Conservation (phyloP, 2,888 invertebrate genomes). For the Ganaspis brasiliensis region DNA sequence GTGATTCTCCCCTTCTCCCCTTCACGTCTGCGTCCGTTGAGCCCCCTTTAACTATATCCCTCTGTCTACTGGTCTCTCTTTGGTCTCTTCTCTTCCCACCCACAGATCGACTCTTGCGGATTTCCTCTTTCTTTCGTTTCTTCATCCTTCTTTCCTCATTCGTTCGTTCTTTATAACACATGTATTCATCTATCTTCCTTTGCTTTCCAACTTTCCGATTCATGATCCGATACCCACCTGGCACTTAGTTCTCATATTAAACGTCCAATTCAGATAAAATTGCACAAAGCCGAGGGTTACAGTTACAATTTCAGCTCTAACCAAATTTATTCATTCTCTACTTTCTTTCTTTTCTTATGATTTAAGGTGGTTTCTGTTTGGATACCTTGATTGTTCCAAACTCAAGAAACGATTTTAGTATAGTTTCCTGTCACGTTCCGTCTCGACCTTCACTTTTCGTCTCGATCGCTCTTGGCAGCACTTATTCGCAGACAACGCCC, state of each 20-base stretch:
- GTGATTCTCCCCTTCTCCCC: neutral
- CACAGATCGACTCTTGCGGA: constrained; percentile 50
- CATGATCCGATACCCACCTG: constrained; percentile 60
- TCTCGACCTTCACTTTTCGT: too few relatives aligned
- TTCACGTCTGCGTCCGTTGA: neutral
- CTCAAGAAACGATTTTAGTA: constrained; percentile 18
- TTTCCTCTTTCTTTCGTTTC: constrained; percentile 57
- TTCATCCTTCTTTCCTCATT: constrained; percentile 52
- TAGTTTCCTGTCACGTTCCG: neutral
- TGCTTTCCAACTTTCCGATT: constrained; percentile 42
- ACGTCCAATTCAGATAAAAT: constrained; percentile 58
- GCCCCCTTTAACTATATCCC: constrained; percentile 42
- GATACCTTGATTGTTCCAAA: neutral
- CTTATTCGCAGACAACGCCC: constrained; percentile 26
- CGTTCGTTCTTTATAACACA: constrained; percentile 30
- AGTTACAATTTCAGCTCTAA: constrained; percentile 45
- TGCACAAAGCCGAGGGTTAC: constrained; percentile 52
- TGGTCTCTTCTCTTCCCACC: constrained; percentile 43
- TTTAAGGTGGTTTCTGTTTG: neutral
- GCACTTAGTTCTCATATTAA: constrained; percentile 58
- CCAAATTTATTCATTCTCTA: constrained; percentile 27
- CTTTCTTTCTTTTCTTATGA: neutral
- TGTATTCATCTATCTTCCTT: constrained; percentile 25
- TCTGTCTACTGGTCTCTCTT: constrained; percentile 46
- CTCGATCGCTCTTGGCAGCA: too few relatives aligned